Percentiles rank a stretch among this genome's conserved stretches.
Evolutionary conservation across 2,113 vertebrate genomes (phyloP).

Genomic region (Oceanites oceanicus): DNA sequence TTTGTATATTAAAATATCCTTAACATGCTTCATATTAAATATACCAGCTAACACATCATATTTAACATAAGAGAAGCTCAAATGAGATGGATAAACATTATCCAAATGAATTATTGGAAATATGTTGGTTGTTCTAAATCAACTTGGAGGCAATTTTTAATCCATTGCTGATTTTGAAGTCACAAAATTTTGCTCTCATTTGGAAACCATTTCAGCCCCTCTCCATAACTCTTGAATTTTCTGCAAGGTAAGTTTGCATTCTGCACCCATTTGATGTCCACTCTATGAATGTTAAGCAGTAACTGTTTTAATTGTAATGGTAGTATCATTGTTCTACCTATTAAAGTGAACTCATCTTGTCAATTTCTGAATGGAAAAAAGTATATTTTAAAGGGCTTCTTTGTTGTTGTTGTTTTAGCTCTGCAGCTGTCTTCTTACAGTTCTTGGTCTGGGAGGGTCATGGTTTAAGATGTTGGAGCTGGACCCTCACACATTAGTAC

Average conservation of each 20-base stretch:
- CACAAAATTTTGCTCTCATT: background rate
- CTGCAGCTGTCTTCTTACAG: background rate
- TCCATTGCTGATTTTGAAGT: background rate
- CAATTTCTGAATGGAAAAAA: background rate
- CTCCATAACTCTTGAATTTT: background rate
- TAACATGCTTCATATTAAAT: slow-evolving; percentile 31
- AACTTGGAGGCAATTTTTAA: background rate
- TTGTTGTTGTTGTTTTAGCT: background rate
- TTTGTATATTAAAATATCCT: slow-evolving; percentile 28
- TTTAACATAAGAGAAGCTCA: slow-evolving; percentile 8
- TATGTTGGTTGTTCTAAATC: background rate
- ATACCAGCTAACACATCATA: slow-evolving; percentile 5
- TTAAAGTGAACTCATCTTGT: background rate
- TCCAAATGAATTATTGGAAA: slow-evolving; percentile 13
- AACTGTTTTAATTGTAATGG: background rate
- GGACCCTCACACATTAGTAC: background rate
- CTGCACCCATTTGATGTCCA: background rate
- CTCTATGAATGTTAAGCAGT: background rate
- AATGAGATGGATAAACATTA: slow-evolving; percentile 20
- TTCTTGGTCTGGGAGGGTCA: background rate
- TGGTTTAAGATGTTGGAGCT: background rate
- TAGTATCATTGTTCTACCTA: background rate
- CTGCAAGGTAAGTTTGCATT: background rate
- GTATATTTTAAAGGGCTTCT: background rate
- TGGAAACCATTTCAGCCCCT: background rate